These are phyloP conservation scores for honey bee (Apis mellifera) DNA, from an alignment of 1,140 invertebrate genomes.

Conservation along the genomic window DNA sequence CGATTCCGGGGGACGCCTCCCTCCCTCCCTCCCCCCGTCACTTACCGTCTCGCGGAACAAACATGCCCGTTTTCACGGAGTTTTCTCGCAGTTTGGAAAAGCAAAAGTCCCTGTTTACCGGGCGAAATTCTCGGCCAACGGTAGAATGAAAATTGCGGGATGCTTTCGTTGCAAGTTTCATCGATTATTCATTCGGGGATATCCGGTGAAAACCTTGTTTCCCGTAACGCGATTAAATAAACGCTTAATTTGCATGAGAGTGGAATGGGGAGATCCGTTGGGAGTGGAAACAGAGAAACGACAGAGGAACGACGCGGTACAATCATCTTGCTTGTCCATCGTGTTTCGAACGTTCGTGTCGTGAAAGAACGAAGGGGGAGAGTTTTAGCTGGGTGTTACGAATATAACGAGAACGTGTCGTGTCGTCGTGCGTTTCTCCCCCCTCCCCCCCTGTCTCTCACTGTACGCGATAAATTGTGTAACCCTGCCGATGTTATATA, in stretches of 20 bases:
- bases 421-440: background rate
- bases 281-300: background rate
- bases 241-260: constrained; percentile 17
- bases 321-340: constrained; percentile 12
- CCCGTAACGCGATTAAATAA: constrained; percentile 12
- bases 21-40: background rate
- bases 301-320: constrained; percentile 14
- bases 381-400: constrained; percentile 2
- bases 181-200: constrained; percentile 15
- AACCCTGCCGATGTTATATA: constrained; percentile 47
- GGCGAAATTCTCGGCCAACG: background rate
- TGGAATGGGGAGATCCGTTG: background rate
- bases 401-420: constrained; percentile 30
- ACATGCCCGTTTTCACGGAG: background rate
- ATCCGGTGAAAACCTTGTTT: constrained; percentile 1
- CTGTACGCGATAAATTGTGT: constrained; percentile 55
- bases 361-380: no score
- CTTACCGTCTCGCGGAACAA: background rate
- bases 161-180: constrained; percentile 16
- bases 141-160: background rate
- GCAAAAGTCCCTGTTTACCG: background rate
- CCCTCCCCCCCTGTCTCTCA: background rate
- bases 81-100: background rate
- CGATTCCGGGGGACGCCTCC: background rate
- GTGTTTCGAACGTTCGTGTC: background rate